phyloP scores from a whole-genome alignment of 2,888 invertebrate species.

The Ophion slaviceki region DNA sequence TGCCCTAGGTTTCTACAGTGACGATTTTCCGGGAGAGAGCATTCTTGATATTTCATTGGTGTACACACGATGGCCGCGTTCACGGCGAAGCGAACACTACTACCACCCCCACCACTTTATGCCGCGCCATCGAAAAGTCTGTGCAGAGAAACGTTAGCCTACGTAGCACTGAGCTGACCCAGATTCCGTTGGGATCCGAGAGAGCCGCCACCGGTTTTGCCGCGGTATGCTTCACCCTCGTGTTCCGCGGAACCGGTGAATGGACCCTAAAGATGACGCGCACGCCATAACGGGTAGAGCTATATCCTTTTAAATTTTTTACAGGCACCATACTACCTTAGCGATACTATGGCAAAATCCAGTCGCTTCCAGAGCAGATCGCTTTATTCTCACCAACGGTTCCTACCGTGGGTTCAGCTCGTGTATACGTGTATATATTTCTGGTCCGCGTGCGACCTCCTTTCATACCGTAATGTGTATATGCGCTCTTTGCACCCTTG shows the following conservation, averaged over 20 bases:
- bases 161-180: slow-evolving; percentile 74
- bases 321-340: slow-evolving; percentile 24
- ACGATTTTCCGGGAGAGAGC: slow-evolving; percentile 63
- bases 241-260: slow-evolving; percentile 77
- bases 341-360: slow-evolving; percentile 31
- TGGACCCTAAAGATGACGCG: slow-evolving; percentile 79
- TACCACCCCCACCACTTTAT: neutral
- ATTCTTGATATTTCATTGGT: slow-evolving; percentile 72
- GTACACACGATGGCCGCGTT: slow-evolving; percentile 69
- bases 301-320: slow-evolving; percentile 41
- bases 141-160: slow-evolving; percentile 57
- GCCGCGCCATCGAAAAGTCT: slow-evolving; percentile 54
- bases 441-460: slow-evolving; percentile 20
- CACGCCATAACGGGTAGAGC: slow-evolving; percentile 72
- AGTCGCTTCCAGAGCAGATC: slow-evolving; percentile 25
- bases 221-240: slow-evolving; percentile 66
- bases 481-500: slow-evolving; percentile 42
- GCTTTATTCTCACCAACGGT: slow-evolving; percentile 53
- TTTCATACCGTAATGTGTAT: slow-evolving; percentile 35
- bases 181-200: slow-evolving; percentile 69
- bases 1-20: slow-evolving; percentile 62
- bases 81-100: slow-evolving; percentile 62
- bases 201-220: slow-evolving; percentile 50
- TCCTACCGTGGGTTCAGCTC: slow-evolving; percentile 13
- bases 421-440: slow-evolving; percentile 27